phyloP scores from a whole-genome alignment of 1,140 invertebrate genomes.

The Ceratosolen solmsi region DNA sequence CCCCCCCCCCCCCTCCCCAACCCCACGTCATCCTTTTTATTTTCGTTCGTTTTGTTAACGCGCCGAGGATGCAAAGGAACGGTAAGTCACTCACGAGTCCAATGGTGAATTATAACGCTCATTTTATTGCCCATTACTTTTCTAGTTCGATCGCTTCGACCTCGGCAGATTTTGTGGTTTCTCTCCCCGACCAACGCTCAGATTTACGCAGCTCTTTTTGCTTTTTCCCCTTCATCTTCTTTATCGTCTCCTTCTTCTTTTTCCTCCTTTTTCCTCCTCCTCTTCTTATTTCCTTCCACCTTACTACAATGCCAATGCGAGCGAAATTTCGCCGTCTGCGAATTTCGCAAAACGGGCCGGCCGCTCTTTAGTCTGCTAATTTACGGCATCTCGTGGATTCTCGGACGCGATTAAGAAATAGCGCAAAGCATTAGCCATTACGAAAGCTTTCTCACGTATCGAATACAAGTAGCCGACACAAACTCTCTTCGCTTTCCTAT shows the following conservation, averaged over 20 bases:
- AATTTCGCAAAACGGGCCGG: too few species aligned
- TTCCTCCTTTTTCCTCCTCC: too few species aligned
- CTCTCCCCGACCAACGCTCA: background rate
- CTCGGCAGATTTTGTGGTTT: constrained; percentile 13
- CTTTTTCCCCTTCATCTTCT: too few species aligned
- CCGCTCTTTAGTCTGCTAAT: too few species aligned
- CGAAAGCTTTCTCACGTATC: too few species aligned
- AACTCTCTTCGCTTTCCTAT: too few species aligned
- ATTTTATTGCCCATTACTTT: constrained; percentile 42
- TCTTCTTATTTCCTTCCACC: too few species aligned
- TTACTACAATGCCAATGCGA: too few species aligned
- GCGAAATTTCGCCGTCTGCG: too few species aligned
- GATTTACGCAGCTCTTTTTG: constrained; percentile 5
- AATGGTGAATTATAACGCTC: constrained; percentile 35
- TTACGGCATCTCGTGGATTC: background rate
- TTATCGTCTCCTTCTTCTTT: too few species aligned
- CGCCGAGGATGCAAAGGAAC: background rate
- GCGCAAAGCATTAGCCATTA: too few species aligned
- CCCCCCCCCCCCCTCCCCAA: background rate
- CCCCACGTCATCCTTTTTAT: background rate
- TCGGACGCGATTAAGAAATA: background rate
- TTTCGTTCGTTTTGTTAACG: constrained; percentile 23
- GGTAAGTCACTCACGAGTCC: constrained; percentile 29
- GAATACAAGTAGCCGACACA: too few species aligned
- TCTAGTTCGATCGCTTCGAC: constrained; percentile 21